phyloP scores from a whole-genome alignment of 2,888 invertebrate genomes.

The Zelleria hepariella region DNA sequence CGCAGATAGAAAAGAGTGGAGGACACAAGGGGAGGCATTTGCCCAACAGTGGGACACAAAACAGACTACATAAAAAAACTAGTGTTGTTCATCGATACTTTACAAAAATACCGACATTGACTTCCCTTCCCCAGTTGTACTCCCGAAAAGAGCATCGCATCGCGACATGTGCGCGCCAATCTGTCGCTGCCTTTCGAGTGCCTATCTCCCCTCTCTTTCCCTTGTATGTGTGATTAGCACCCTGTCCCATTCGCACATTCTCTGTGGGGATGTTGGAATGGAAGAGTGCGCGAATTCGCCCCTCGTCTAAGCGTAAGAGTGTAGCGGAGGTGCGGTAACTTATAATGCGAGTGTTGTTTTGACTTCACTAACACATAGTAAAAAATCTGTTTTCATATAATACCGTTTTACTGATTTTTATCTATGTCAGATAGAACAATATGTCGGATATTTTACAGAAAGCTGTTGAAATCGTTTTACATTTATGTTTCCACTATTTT shows the following conservation, averaged over 20 bases:
- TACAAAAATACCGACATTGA: constrained; percentile 4
- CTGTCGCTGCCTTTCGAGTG: constrained; percentile 62
- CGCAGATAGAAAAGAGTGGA: too few relatives aligned
- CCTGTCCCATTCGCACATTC: neutral
- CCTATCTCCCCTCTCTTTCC: constrained; percentile 21
- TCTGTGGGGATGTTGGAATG: neutral
- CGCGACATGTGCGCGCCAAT: constrained; percentile 70
- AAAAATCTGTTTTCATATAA: too few relatives aligned
- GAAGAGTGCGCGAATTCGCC: neutral
- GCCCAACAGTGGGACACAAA: too few relatives aligned
- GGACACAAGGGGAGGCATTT: too few relatives aligned
- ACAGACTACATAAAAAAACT: too few relatives aligned
- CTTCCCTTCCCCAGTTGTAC: constrained; percentile 19
- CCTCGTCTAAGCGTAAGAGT: neutral
- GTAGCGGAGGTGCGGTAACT: constrained; percentile 16
- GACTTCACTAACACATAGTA: neutral
- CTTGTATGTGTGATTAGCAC: neutral
- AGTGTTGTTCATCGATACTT: neutral
- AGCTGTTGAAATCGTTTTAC: too few relatives aligned
- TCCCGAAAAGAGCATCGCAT: constrained; percentile 65
- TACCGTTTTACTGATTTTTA: too few relatives aligned
- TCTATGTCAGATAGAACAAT: too few relatives aligned
- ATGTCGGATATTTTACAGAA: too few relatives aligned
- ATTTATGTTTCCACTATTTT: too few relatives aligned
- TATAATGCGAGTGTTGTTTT: too few relatives aligned